Conservation (phyloP, 2,113 vertebrate genomes). For the Zeus faber region DNA sequence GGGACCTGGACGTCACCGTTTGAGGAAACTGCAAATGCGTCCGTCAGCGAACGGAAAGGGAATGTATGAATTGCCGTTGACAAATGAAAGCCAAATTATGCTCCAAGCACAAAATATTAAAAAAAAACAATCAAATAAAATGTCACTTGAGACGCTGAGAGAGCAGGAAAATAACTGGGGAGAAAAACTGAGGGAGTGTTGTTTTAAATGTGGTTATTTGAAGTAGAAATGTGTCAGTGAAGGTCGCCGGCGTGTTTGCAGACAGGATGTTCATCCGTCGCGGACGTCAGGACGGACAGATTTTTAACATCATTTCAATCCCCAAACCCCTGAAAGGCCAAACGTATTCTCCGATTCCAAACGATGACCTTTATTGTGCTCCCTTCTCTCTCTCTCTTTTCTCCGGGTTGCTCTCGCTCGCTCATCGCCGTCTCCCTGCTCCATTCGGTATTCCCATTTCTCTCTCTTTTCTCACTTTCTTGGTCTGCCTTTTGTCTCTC, state of each 20-base stretch:
- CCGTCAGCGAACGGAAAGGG: too few species aligned
- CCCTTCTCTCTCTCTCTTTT: neutral
- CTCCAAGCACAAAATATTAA: too few species aligned
- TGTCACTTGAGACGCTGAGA: neutral
- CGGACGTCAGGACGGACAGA: slow-evolving; percentile 27
- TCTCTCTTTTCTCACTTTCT: neutral
- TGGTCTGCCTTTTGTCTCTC: neutral
- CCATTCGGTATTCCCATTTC: neutral
- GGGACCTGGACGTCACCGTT: neutral
- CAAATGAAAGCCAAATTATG: too few species aligned
- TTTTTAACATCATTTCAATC: slow-evolving; percentile 17
- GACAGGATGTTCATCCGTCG: slow-evolving; percentile 37
- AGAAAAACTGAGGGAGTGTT: too few species aligned
- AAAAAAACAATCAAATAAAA: too few species aligned
- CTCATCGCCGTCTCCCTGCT: too few species aligned
- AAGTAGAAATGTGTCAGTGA: slow-evolving; percentile 6
- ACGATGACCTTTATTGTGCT: too few species aligned
- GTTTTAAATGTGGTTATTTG: too few species aligned
- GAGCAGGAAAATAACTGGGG: too few species aligned
- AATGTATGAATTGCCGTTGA: too few species aligned
- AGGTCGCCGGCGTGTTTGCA: slow-evolving; percentile 22
- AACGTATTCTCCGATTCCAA: too few species aligned
- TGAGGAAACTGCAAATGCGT: neutral
- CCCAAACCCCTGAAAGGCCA: slow-evolving; percentile 17
- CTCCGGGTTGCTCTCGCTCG: slow-evolving; percentile 19